Base-by-base conservation (phyloP, 2,113 vertebrate genomes). In the Suncus etruscus region DNA sequence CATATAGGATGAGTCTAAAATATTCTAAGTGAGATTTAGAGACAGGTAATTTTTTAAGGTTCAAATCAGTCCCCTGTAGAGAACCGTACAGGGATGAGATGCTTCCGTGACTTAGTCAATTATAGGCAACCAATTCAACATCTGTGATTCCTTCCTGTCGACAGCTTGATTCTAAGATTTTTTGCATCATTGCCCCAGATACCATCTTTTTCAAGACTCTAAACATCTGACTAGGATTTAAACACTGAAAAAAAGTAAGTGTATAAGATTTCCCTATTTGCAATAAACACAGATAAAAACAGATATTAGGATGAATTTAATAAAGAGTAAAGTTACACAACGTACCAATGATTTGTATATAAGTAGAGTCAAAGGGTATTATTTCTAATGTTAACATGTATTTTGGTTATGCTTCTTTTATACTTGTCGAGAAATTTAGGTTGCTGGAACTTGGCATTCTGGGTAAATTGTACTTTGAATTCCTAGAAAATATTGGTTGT, bases 401-500 rank as follows among this genome's bases (percentile, higher is more conserved):
- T 78, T 77, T 89, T 85, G 8, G 22, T 22, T 83, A 1, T 87
- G 80, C n/a, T 81, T 92, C 65, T 24, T 69, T 39, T 86, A 20
- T 39, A 58, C 18, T 88, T 14, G 39, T 89, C n/a, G 9, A 86
- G 69, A 0, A 82, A 87, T 96, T 69, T 87, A 85, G 50, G 18
- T 80, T 81, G 39, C 79, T 93, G 32, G 22, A 91, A 66, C 29
- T 78, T 50, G 47, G 84, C 84, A 90, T 89, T 39, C 73, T 94
- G 50, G 39, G 91, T 81, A 93, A 54, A 65, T 93, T 97, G 83
- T 89, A 77, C 95, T 91, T 91, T 93, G 93, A 95, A 97, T 96
- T 95, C 90, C 83, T 91, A 51, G 73, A 27, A 88, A 6, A 32
- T 68, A 48, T 94, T 93, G 84, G 94, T 89, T 92, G 47, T 93